Conservation (phyloP, 2,113 vertebrate genomes). For the Ophiodon elongatus region DNA sequence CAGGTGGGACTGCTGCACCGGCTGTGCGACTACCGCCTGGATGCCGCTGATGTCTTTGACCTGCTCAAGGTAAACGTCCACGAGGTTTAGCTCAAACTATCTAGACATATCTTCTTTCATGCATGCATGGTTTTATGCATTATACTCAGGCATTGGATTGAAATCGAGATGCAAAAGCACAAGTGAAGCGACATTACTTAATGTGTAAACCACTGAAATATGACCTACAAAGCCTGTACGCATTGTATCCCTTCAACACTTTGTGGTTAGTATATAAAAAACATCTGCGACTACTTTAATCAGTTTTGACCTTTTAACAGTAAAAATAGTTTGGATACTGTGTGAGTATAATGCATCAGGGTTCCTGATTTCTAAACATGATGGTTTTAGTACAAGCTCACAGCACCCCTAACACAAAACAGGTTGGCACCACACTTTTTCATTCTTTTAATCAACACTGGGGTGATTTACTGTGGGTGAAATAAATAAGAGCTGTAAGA, state of each 20-base stretch:
- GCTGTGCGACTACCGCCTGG: conserved; percentile 96
- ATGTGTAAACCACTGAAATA: background rate
- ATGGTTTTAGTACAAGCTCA: background rate
- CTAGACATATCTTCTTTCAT: too few relatives aligned
- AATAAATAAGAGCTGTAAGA: background rate
- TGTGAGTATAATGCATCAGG: background rate
- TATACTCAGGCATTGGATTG: background rate
- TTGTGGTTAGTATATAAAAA: background rate
- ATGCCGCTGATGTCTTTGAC: conserved; percentile 97
- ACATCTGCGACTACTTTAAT: background rate
- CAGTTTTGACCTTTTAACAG: background rate
- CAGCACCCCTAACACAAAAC: background rate
- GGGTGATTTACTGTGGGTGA: background rate
- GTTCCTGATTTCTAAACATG: background rate
- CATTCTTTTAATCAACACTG: background rate
- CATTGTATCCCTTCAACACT: background rate
- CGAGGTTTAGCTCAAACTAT: background rate
- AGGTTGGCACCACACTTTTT: background rate
- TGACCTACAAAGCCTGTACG: background rate
- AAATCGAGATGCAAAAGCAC: background rate
- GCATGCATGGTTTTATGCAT: too few relatives aligned
- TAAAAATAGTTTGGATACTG: background rate
- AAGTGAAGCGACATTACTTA: background rate
- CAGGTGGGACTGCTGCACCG: conserved; percentile 95
- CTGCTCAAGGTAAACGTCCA: conserved; percentile 91